Base-by-base conservation (phyloP, 1,140 invertebrate genomes). In the Rhizoglyphus robini region DNA sequence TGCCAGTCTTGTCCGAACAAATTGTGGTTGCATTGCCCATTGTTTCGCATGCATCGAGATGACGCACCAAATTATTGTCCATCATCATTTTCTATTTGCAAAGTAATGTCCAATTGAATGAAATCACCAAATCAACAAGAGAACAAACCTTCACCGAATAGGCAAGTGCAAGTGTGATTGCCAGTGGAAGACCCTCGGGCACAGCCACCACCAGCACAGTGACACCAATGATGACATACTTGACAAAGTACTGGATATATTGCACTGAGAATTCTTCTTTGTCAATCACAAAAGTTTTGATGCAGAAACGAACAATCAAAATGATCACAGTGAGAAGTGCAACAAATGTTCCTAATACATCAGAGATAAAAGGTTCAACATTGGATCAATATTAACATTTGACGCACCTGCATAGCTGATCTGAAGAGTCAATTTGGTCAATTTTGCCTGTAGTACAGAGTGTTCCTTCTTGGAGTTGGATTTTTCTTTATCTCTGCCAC, bases 51-150 rank as follows among this genome's bases (percentile, higher is more conserved):
- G 96, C 96, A 79, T 99, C 96, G 78, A 99, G 84, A 81, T 99
- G 95, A 63, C 96, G 83, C 32, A 98, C 96, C 75, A 99, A 79
- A 77, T 99, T 99, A 83, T 99, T 99, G 79, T 99, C 96, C 80
- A 94, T 90, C 94, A 98, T 99, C 96, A 99, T 99, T 96, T 97
- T 96, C n/a, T n/a, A n/a, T n/a, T n/a, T n/a, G n/a, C n/a, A n/a
- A n/a, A n/a, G n/a, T n/a, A n/a, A n/a, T n/a, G n/a, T n/a, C n/a
- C n/a, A n/a, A n/a, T n/a, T n/a, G n/a, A n/a, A n/a, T n/a, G n/a
- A n/a, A n/a, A n/a, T n/a, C n/a, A n/a, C n/a, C n/a, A n/a, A n/a
- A n/a, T n/a, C n/a, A n/a, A n/a, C n/a, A n/a, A n/a, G n/a, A n/a
- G n/a, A n/a, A n/a, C n/a, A n/a, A n/a, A n/a, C n/a, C 67, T 97